Evolutionary conservation across 2,113 vertebrate species (phyloP), one percentile per base, ranked within the genome.

Genomic region (Lophochroa leadbeateri): DNA sequence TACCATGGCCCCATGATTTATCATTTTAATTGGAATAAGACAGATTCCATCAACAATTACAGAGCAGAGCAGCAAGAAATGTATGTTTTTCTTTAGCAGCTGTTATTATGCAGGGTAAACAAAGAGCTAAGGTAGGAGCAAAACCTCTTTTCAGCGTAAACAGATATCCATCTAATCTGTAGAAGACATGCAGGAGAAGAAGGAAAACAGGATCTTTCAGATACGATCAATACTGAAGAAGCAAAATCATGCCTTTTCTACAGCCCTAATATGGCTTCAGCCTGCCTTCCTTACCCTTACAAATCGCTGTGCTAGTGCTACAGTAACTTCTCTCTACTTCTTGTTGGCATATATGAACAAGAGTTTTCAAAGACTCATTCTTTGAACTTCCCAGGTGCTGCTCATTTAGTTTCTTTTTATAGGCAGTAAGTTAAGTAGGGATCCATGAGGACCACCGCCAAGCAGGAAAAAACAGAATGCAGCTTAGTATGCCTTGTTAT

Each of bases 11-110:
- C 46, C 52, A 20, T 9, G 39, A 80, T 77, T 78, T 95, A 80
- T 91, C 87, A 82, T 82, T 93, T 96, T 76, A 82, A 91, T 94
- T 80, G 78, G 65, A 97, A 80, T 82, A 78, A 94, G 76, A 92
- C 55, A 85, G 68, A 86, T 93, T 74, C 52, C 64, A 61, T 60
- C 86, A 82, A 61, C 11, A 29, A 79, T 70, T 70, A 84, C 15
- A 17, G 69, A 58, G 65, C 60, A 81, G 31, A 81, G 55, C 46
- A 82, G 76, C 53, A 92, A 91, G 77, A 89, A 78, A 53, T 39
- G 10, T 25, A 31, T 39, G 70, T 44, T 92, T 86, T 75, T 64
- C 74, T 78, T 49, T 23, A 89, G 81, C 65, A 92, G 60, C 52
- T 90, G 41, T 91, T 90, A 71, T 44, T 77, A 24, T 12, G 28